phyloP scores from a whole-genome alignment of 2,113 vertebrate species.

The Tringa solitaria region DNA sequence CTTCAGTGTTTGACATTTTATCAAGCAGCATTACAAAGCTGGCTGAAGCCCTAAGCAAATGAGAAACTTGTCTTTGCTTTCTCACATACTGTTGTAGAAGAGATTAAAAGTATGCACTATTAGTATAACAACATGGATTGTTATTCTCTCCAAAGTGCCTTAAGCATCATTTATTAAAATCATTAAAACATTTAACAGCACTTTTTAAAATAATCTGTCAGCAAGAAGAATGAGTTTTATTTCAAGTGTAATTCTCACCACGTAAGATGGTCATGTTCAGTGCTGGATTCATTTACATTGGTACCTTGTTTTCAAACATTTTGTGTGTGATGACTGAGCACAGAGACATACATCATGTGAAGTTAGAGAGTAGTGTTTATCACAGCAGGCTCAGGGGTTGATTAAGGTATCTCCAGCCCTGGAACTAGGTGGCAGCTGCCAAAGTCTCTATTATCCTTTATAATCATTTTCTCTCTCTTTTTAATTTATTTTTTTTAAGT shows the following conservation, averaged over 20 bases:
- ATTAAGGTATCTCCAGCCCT: background rate
- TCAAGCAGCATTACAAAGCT: background rate
- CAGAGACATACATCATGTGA: background rate
- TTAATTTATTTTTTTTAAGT: background rate
- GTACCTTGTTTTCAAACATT: background rate
- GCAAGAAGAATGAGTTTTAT: background rate
- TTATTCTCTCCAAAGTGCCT: background rate
- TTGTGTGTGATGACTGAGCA: background rate
- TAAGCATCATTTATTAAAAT: constrained; percentile 23
- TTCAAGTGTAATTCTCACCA: background rate
- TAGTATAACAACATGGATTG: background rate
- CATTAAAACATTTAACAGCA: background rate
- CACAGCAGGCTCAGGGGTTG: background rate
- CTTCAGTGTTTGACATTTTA: background rate
- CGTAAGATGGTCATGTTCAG: background rate
- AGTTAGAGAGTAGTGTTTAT: background rate
- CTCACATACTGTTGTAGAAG: background rate
- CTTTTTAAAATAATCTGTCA: background rate
- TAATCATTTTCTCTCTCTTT: background rate
- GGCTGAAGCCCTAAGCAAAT: background rate
- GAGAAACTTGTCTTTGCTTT: background rate
- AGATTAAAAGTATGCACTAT: background rate
- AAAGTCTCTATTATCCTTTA: background rate
- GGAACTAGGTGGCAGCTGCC: background rate
- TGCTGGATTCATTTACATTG: background rate